Percentiles rank a stretch among this genome's conserved stretches.
Evolutionary conservation across 2,113 vertebrate species (phyloP).

Genomic region (Ciconia boyciana): DNA sequence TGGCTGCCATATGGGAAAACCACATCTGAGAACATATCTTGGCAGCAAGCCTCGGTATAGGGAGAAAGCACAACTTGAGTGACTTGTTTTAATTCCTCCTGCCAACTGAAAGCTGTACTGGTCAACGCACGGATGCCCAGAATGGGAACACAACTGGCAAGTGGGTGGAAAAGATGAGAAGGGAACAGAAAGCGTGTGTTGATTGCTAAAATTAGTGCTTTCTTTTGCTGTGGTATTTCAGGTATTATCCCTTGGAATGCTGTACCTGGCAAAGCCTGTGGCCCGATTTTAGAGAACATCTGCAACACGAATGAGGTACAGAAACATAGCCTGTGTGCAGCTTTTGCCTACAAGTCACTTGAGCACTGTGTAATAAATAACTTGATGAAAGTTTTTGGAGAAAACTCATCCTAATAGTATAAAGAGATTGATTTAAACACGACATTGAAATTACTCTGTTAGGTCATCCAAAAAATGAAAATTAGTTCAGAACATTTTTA

Average conservation of each 20-base stretch:
- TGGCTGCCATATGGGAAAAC: conserved; percentile 57
- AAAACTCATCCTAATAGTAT: neutral
- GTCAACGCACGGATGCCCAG: neutral
- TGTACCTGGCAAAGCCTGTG: conserved; percentile 90
- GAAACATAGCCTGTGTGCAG: neutral
- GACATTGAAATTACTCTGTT: neutral
- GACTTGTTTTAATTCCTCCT: conserved; percentile 1
- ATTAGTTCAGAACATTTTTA: neutral
- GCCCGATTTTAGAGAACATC: conserved; percentile 84
- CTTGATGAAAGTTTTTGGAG: neutral
- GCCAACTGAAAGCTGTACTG: conserved; percentile 2
- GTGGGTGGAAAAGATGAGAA: neutral
- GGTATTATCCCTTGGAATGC: conserved; percentile 97
- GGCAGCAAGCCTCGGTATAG: neutral
- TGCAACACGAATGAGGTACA: conserved; percentile 92
- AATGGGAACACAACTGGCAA: conserved; percentile 39
- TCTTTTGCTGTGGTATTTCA: conserved; percentile 61
- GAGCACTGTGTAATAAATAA: neutral
- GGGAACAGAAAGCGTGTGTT: neutral
- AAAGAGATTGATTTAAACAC: neutral
- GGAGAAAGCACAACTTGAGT: neutral
- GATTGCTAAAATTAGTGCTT: neutral
- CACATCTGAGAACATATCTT: conserved; percentile 50
- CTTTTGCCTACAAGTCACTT: neutral
- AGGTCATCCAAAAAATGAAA: neutral